These are phyloP conservation scores for Anser brachyrhynchus DNA, from an alignment of 2,113 vertebrate species.

Conservation along the genomic window DNA sequence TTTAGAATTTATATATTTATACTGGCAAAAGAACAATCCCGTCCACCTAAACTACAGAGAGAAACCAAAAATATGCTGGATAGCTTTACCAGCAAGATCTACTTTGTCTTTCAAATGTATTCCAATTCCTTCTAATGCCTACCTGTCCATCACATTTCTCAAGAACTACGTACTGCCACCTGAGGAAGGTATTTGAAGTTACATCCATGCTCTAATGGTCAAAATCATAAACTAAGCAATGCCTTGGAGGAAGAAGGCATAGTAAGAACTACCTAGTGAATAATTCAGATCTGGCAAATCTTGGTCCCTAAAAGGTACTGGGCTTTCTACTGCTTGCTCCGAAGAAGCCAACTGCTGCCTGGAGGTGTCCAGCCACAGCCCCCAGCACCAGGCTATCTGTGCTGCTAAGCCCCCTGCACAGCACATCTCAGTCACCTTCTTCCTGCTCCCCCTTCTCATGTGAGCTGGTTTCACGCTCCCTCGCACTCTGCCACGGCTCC, in stretches of 20 bases:
- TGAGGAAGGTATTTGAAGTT: not conserved
- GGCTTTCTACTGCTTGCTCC: not conserved
- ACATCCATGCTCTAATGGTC: not conserved
- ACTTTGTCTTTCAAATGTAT: constrained; percentile 40
- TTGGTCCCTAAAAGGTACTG: not conserved
- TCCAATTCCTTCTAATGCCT: constrained; percentile 11
- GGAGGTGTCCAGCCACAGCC: not conserved
- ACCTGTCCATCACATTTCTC: constrained; percentile 16
- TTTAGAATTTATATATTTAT: constrained; percentile 57
- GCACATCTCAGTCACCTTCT: not conserved
- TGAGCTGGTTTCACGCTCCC: not conserved
- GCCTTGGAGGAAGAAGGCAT: not conserved
- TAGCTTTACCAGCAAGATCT: constrained; percentile 27
- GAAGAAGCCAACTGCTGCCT: not conserved
- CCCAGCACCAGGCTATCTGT: not conserved
- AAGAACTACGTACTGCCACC: not conserved
- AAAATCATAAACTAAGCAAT: not conserved
- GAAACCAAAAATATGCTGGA: constrained; percentile 1
- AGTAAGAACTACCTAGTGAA: not conserved
- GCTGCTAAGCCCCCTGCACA: not conserved
- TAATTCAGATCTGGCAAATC: not conserved
- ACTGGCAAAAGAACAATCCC: constrained; percentile 61
- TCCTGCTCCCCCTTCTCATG: not conserved
- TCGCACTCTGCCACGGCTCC: not conserved
- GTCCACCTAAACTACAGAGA: constrained; percentile 43